Evolutionary conservation across 2,888 invertebrate genomes (phyloP), one percentile per base, ranked within the genome.

Genomic region (Ectemnius lituratus): DNA sequence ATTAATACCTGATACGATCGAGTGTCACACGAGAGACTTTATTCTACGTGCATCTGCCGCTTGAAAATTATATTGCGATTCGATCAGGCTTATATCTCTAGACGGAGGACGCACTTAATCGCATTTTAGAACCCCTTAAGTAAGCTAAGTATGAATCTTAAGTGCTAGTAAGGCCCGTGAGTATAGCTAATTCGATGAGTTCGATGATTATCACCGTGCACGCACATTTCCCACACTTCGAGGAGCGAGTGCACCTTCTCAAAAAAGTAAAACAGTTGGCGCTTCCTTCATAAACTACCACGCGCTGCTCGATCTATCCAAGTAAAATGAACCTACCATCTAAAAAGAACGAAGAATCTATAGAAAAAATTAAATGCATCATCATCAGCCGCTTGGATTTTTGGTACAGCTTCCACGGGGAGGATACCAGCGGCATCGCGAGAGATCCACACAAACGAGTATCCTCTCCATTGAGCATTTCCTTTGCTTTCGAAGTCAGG

Each of bases 101-200:
- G 4, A 59, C 16, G 57, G 28, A 23, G 49, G 8, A 62, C 18
- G 16, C 60, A 20, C 28, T 62, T 67, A 13, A 59, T 28, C 4
- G 16, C 62, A 57, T 47, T 62, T 58, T 73, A 57, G 14, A 64
- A 62, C 65, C 62, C 62, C 66, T 81, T 73, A 70, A 52, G 16
- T 2, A 4, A 11, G 20, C 72, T 80, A 81, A 83, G 76, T 85
- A 79, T 77, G 64, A 66, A 52, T 79, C 84, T 86, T 87, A 88
- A 67, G 70, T 71, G 76, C 87, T 89, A 89, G 79, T 89, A 88
- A 89, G 89, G 90, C 88, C 86, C 84, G 82, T 83, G 79, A 52
- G 64, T 86, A 80, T 80, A 85, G 76, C 78, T 84, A 86, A 84
- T 87, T 81, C 49, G 75, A 85, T 76, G 83, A 84, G 80, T 79